Conservation (phyloP, 2,888 invertebrate genomes). For the Hirtodrosophila alboralis region DNA sequence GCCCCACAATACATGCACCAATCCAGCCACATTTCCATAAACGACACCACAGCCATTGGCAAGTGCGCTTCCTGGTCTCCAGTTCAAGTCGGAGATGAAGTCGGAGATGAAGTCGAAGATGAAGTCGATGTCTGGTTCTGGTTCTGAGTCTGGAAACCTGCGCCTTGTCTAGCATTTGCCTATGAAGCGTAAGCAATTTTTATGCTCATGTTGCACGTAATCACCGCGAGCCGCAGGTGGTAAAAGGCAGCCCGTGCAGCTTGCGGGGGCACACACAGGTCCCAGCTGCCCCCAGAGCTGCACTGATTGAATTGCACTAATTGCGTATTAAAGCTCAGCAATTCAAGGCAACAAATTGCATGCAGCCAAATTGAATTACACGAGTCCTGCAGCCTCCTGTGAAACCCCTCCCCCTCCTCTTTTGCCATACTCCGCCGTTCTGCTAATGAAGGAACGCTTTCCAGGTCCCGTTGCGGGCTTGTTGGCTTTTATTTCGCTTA, state of each 20-base stretch:
- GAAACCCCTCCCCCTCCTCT: not conserved
- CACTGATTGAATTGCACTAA: constrained; percentile 78
- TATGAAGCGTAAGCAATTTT: constrained; percentile 71
- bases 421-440: constrained; percentile 3
- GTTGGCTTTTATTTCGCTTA: constrained; percentile 80
- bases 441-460: constrained; percentile 58
- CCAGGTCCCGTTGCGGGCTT: constrained; percentile 53
- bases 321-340: constrained; percentile 77
- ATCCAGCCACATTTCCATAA: constrained; percentile 62
- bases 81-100: constrained; percentile 16
- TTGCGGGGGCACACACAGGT: constrained; percentile 8
- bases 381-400: constrained; percentile 28
- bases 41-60: constrained; percentile 60
- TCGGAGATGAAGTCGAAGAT: constrained; percentile 14
- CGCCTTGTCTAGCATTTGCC: constrained; percentile 47
- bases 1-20: constrained; percentile 38
- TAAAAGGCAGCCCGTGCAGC: constrained; percentile 52
- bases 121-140: constrained; percentile 14
- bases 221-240: constrained; percentile 83
- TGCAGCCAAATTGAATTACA: constrained; percentile 72
- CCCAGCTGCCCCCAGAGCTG: constrained; percentile 49
- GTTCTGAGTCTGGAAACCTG: constrained; percentile 3
- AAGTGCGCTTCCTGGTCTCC: constrained; percentile 70
- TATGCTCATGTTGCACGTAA: constrained; percentile 80
- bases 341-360: constrained; percentile 69